Evolutionary conservation across 2,888 invertebrate species (phyloP), one percentile per base, ranked within the genome.

Genomic region (Xiphydria camelus): DNA sequence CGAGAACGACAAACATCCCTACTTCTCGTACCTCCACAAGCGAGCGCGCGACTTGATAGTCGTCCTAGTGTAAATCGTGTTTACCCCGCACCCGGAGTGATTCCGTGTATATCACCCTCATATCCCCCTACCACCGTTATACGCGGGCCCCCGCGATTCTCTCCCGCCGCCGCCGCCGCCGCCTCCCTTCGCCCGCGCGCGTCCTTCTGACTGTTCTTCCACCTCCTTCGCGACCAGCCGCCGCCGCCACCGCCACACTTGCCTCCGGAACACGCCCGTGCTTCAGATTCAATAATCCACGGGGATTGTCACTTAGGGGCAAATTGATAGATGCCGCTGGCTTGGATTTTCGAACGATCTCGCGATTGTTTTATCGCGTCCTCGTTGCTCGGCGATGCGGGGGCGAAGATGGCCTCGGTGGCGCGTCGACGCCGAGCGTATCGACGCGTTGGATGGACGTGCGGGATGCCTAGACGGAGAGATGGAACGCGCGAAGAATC

Each of bases 1-100:
- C 66, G 64, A 61, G 62, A 63, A 68, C 68, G 68, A 69, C 67
- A 71, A 71, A 71, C 67, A 70, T 64, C 68, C 63, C 63, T 64
- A 39, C 15, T 22, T 15, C 19, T 40, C 15, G 36, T 14, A 31
- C 31, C 26, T 35, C 9, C 21, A 32, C 17, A n/a, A 26, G 20
- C 17, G 22, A 22, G 35, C 42, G 29, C 35, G 26, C 43, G 31
- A 20, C 43, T 38, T 40, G 26, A 40, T 47, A 39, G 36, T 47
- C 40, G 42, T 61, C 60, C 59, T 64, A 56, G 70, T 67, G 68
- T 70, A 70, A 71, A 71, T 70, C 68, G 71, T 66, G 66, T 71
- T 70, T 71, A 69, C 57, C 62, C 62, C 63, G 58, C 63, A 57
- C 62, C 60, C 62, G 58, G 59, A 64, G 58, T 62, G 64, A 67